phyloP scores from a whole-genome alignment of 2,888 invertebrate species.

The Lymantria dispar region DNA sequence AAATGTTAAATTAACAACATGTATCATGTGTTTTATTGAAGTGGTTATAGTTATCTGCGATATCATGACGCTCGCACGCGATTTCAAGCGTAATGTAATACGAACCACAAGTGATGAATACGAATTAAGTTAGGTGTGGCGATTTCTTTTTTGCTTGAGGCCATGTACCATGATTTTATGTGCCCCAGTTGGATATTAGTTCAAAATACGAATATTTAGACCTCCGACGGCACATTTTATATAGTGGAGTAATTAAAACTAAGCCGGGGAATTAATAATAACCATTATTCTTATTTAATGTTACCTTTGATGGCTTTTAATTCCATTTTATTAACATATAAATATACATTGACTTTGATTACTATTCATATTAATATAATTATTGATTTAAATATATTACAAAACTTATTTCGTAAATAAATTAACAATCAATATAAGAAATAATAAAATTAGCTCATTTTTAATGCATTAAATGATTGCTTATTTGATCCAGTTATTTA shows the following conservation, averaged over 20 bases:
- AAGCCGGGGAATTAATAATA: conserved; percentile 26
- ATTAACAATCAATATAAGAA: not conserved
- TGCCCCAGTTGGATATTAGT: conserved; percentile 29
- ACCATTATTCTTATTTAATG: conserved; percentile 14
- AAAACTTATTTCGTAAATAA: not conserved
- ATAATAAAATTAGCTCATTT: not conserved
- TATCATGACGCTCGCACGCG: conserved; percentile 65
- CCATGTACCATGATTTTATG: conserved; percentile 33
- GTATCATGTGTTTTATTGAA: conserved; percentile 14
- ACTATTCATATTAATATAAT: not conserved
- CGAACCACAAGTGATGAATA: conserved; percentile 68
- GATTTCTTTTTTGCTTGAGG: conserved; percentile 56
- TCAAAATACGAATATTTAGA: conserved; percentile 21
- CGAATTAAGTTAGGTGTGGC: conserved; percentile 63
- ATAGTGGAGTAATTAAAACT: conserved; percentile 28
- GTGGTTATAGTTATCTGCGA: conserved; percentile 47
- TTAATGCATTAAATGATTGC: not conserved
- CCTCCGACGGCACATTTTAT: conserved; percentile 21
- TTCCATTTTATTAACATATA: conserved; percentile 1
- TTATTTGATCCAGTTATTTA: no score
- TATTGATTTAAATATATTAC: not conserved
- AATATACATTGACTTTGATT: not conserved
- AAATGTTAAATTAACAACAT: conserved; percentile 5
- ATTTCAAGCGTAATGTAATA: conserved; percentile 73
- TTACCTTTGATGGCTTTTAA: conserved; percentile 10